Percentiles rank a stretch among this genome's conserved stretches.
Evolutionary conservation across 2,888 invertebrate species (phyloP).

Genomic region (Microchrysa polita): DNA sequence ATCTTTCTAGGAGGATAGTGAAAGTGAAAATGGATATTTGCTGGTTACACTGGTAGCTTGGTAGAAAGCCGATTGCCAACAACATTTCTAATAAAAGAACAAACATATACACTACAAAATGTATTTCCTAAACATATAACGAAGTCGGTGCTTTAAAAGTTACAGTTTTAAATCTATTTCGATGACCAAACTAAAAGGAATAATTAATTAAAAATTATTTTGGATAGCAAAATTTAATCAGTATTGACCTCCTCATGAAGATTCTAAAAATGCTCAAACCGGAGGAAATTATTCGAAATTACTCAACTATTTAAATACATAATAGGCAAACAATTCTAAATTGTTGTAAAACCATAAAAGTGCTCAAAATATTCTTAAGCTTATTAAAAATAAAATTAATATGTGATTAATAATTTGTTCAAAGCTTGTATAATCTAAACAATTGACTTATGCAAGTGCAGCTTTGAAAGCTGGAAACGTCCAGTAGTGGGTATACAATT

Average conservation of each 20-base stretch:
- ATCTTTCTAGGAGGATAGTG: constrained; percentile 74
- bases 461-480: too few relatives aligned
- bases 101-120: background rate
- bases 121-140: constrained; percentile 7
- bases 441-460: too few relatives aligned
- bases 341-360: constrained; percentile 15
- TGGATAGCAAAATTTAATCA: background rate
- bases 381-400: background rate
- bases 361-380: constrained; percentile 15
- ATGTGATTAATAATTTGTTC: too few relatives aligned
- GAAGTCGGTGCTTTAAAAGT: constrained; percentile 5
- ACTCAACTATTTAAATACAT: background rate
- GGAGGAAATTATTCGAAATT: background rate
- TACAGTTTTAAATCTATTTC: constrained; percentile 1
- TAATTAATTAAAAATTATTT: too few relatives aligned
- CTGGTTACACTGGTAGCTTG: constrained; percentile 73
- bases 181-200: too few relatives aligned
- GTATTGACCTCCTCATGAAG: background rate
- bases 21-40: constrained; percentile 72
- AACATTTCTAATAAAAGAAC: background rate
- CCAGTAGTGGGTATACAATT: too few relatives aligned
- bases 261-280: background rate
- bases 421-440: too few relatives aligned
- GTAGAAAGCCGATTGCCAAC: constrained; percentile 54
- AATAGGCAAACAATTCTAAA: background rate